Evolutionary conservation across 2,113 vertebrate genomes (phyloP).

Genomic region (Talpa occidentalis): DNA sequence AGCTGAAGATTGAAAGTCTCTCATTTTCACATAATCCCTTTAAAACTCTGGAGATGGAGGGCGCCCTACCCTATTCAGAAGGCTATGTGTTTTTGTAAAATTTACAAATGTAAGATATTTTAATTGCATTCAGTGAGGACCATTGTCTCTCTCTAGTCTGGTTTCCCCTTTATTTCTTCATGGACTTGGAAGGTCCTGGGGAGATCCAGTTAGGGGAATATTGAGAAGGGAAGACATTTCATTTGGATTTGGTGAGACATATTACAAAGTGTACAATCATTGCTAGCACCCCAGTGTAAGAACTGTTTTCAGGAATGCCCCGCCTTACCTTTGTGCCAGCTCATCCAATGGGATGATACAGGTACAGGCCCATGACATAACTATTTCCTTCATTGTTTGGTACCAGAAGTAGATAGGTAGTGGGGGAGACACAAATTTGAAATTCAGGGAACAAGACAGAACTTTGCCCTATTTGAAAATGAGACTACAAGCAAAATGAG

Average conservation of each 20-base stretch:
- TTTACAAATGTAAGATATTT: constrained; percentile 5
- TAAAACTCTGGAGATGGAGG: not conserved
- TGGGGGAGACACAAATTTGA: not conserved
- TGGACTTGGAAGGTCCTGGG: not conserved
- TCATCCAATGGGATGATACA: not conserved
- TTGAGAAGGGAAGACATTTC: not conserved
- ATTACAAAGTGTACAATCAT: not conserved
- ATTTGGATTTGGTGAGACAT: not conserved
- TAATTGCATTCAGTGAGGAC: not conserved
- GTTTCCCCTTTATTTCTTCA: not conserved
- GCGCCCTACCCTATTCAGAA: not conserved
- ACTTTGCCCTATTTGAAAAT: not conserved
- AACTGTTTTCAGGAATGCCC: not conserved
- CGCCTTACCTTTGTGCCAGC: not conserved
- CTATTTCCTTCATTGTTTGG: not conserved
- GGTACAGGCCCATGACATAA: not conserved
- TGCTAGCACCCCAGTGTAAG: not conserved
- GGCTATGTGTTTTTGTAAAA: not conserved
- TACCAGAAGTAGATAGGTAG: not conserved
- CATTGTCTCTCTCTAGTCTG: not conserved
- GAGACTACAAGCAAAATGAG: not conserved
- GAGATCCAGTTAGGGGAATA: not conserved
- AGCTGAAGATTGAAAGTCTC: not conserved
- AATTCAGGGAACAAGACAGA: not conserved
- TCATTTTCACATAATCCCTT: not conserved